Evolutionary conservation across 2,113 vertebrate species (phyloP), one percentile per base, ranked within the genome.

Genomic region (Sturnira hondurensis): DNA sequence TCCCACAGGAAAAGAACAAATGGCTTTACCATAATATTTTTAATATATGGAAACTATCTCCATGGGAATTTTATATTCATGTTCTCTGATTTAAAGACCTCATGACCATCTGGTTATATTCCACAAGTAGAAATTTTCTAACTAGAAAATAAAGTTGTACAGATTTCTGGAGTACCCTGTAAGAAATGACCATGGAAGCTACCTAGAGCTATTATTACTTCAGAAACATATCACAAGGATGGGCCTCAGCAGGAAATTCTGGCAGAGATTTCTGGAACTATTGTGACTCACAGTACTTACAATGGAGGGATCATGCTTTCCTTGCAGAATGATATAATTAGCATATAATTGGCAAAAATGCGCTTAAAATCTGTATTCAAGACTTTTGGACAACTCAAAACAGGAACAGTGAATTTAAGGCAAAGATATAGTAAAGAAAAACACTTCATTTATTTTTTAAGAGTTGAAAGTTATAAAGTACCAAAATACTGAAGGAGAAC

Each of bases 321-420:
- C 63, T 81, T 74, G 52, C 3, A 91, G 50, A 94, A 93, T n/a
- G n/a, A 14, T 56, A 67, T 82, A 56, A 56, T 80, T 56, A 80
- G 52, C n/a, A 86, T 9, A 63, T 83, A 89, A 93, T 80, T 61
- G 86, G 16, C 24, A 78, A 68, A 92, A 93, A 61, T 92, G 50
- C 92, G 90, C 43, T 95, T 89, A 86, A 78, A 93, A 76, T 65
- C 5, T 91, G 22, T 36, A 58, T 80, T n/a, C 52, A 91, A 81
- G 90, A 52, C 3, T 84, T 93, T 56, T 83, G 41, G 36, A 47
- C 56, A 87, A 83, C 45, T 93, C n/a, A 95, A 81, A 56, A 83
- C 14, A 84, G 36, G 7, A 95, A 33, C 20, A 83, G 58, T 77
- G 24, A 94, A 95, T 91, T 90, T 89, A 96, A 76, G 89, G 41